phyloP scores from a whole-genome alignment of 2,888 invertebrate species.

The Ommatoiulus sabulosus region DNA sequence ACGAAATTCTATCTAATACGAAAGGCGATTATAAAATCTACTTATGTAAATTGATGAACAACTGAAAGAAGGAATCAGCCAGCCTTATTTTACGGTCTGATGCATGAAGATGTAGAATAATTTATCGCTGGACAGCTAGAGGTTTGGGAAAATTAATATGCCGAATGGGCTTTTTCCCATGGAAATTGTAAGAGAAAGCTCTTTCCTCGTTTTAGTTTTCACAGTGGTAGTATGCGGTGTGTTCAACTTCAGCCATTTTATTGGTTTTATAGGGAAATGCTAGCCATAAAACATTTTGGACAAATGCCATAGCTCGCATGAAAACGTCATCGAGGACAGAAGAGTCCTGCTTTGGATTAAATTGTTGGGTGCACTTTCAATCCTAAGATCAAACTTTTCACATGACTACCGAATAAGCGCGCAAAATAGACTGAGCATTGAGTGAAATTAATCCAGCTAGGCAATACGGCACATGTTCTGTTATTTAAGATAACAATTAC shows the following conservation, averaged over 20 bases:
- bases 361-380: neutral
- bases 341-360: neutral
- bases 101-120: neutral
- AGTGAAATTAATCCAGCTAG: neutral
- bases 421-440: neutral
- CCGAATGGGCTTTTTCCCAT: neutral
- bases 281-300: neutral
- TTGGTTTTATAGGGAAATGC: constrained; percentile 31
- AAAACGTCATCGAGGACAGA: neutral
- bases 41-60: no score
- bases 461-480: neutral
- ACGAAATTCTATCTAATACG: no score
- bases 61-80: no score
- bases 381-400: neutral
- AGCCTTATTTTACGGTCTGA: neutral
- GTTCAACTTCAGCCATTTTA: constrained; percentile 32
- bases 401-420: neutral
- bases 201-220: neutral
- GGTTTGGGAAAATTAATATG: neutral
- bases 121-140: neutral
- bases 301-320: neutral
- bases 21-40: no score
- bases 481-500: constrained; percentile 15
- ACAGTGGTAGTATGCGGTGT: neutral
- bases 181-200: neutral